phyloP scores from a whole-genome alignment of 2,888 invertebrate genomes.

The Cataglyphis cursor region DNA sequence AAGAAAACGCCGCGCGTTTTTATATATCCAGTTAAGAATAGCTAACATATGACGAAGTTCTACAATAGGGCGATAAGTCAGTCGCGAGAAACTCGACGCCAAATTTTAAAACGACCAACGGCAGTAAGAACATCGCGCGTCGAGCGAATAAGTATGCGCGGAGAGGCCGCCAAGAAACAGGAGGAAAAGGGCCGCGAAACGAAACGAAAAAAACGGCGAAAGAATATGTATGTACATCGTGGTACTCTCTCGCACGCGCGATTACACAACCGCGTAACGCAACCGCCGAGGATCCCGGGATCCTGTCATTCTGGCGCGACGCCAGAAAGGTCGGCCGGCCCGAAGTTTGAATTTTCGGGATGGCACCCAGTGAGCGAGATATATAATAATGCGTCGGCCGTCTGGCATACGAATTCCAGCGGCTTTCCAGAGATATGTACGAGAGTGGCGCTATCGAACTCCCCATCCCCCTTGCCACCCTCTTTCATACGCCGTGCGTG shows the following conservation, averaged over 20 bases:
- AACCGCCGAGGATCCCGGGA: slow-evolving; percentile 68
- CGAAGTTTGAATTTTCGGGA: slow-evolving; percentile 68
- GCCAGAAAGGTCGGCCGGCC: slow-evolving; percentile 70
- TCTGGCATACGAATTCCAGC: slow-evolving; percentile 67
- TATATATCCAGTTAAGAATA: slow-evolving; percentile 4
- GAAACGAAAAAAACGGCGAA: slow-evolving; percentile 51
- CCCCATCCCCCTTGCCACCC: not conserved
- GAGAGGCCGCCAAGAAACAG: not conserved
- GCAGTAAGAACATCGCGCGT: slow-evolving; percentile 41
- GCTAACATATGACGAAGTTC: not conserved
- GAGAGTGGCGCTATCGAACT: slow-evolving; percentile 45
- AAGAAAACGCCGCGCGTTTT: slow-evolving; percentile 1
- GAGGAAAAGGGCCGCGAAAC: slow-evolving; percentile 12
- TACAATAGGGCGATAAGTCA: slow-evolving; percentile 11
- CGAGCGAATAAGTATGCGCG: slow-evolving; percentile 43
- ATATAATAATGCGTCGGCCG: slow-evolving; percentile 69
- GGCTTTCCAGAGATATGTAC: slow-evolving; percentile 57
- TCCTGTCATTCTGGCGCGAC: slow-evolving; percentile 64
- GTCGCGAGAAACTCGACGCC: slow-evolving; percentile 33
- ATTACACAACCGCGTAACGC: slow-evolving; percentile 78
- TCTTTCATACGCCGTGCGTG: slow-evolving; percentile 23
- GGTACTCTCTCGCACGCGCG: slow-evolving; percentile 58
- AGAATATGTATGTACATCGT: slow-evolving; percentile 65
- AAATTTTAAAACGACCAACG: not conserved
- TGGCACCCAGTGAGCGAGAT: slow-evolving; percentile 53